Percentiles rank a stretch among this genome's conserved stretches.
phyloP scores from a whole-genome alignment of 1,140 invertebrate genomes.

The Trichoplusia ni region DNA sequence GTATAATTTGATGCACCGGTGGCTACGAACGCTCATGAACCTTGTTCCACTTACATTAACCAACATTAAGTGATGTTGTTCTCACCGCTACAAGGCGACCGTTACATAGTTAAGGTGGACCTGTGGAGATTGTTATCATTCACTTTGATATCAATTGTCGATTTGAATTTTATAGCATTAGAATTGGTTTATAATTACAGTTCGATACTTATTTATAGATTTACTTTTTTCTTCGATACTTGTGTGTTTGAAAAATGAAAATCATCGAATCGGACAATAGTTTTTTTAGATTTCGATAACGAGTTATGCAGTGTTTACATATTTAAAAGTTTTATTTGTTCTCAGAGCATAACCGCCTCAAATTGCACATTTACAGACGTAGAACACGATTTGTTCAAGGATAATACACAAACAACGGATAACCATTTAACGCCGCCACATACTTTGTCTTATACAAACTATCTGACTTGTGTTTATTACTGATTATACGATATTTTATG shows the following conservation, averaged over 20 bases:
- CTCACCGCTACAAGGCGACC: constrained; percentile 60
- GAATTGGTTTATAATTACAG: neutral
- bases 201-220: too few species aligned
- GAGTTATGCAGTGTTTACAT: constrained; percentile 3
- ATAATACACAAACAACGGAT: constrained; percentile 37
- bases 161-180: constrained; percentile 8
- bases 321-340: constrained; percentile 46
- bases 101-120: constrained; percentile 45
- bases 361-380: constrained; percentile 59
- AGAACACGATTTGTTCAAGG: constrained; percentile 65
- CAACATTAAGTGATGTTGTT: constrained; percentile 52
- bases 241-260: neutral
- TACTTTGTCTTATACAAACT: constrained; percentile 2
- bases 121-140: neutral
- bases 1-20: constrained; percentile 56
- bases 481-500: neutral
- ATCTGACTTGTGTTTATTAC: neutral
- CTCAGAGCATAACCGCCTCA: constrained; percentile 45
- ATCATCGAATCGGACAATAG: neutral
- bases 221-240: neutral
- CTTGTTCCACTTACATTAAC: constrained; percentile 73
- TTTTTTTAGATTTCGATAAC: neutral
- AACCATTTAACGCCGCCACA: constrained; percentile 21
- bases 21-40: constrained; percentile 68
- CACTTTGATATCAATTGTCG: constrained; percentile 5